Evolutionary conservation across 2,797 vertebrate species (phyloP), one percentile per base, ranked within the genome.

Genomic region (Crenuchus spilurus): DNA sequence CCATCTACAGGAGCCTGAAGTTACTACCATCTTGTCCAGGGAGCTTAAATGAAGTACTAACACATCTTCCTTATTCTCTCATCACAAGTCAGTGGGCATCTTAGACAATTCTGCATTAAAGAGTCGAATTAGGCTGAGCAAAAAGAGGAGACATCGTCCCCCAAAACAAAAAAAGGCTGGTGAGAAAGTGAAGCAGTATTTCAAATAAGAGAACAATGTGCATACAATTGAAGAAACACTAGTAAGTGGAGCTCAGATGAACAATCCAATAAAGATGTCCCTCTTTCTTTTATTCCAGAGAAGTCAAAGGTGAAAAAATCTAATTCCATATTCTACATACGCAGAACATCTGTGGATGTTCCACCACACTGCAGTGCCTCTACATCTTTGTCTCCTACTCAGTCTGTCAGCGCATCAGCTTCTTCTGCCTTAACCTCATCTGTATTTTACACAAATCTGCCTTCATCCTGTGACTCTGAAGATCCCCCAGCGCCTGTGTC

Each of bases 81-180:
- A 20, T 70, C 41, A 54, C 16, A 69, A 86, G 85, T 58, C 76
- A 9, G 28, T 16, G 18, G 71, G 26, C 14, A 6, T 83, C 26
- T 70, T 85, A 26, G 81, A 87, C 64, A 80, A 70, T 68, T 81
- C 78, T 31, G 65, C 77, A n/a, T 70, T 70, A 14, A 85, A 79
- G 55, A 66, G 62, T 76, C 80, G 76, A 42, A 81, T 80, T 62
- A 18, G 48, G 16, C 52, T 85, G 62, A 84, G 71, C 66, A 81
- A 76, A 69, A 83, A 78, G 66, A 82, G 78, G 69, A 82, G 73
- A 51, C 72, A 75, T 68, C 71, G 80, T 31, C 67, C 55, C 7
- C 64, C 76, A 26, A 39, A 62, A 11, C 48, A 42, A 28, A 70
- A 13, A 42, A 65, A 49, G 6, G 61, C 28, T 33, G 39, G 75